phyloP scores from a whole-genome alignment of 2,888 invertebrate genomes.

The Pristionchus mayeri region DNA sequence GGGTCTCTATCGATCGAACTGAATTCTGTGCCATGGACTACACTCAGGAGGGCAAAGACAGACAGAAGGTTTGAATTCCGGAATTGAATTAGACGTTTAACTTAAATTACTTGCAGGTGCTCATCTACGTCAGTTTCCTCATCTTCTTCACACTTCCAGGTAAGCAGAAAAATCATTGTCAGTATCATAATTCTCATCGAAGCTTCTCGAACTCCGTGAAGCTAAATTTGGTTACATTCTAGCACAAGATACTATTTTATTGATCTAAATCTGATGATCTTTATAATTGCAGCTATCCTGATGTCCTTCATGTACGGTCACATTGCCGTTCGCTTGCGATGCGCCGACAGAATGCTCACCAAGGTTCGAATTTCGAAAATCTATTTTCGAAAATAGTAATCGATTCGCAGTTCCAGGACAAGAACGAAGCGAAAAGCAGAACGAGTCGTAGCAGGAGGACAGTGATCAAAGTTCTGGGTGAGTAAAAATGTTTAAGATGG shows the following conservation, averaged over 20 bases:
- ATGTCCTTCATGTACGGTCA: constrained; percentile 74
- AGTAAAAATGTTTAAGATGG: not conserved
- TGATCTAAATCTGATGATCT: no score
- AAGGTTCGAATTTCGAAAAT: not conserved
- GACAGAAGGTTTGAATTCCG: constrained; percentile 40
- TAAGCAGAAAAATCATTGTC: no score
- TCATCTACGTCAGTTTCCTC: constrained; percentile 72
- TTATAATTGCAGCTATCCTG: constrained; percentile 63
- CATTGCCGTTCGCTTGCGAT: constrained; percentile 66
- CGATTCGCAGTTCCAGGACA: not conserved
- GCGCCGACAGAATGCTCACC: constrained; percentile 52
- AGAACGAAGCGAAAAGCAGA: constrained; percentile 50
- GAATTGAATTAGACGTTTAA: not conserved
- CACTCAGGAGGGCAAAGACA: constrained; percentile 43
- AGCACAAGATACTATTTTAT: not conserved
- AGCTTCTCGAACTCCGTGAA: no score
- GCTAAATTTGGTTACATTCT: no score
- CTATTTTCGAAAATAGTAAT: not conserved
- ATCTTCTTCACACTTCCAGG: constrained; percentile 72
- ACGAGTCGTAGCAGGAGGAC: constrained; percentile 57
- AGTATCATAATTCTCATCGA: no score
- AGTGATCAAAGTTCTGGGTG: constrained; percentile 64
- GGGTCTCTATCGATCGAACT: constrained; percentile 61
- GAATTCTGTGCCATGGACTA: constrained; percentile 72
- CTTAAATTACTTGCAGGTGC: constrained; percentile 46